Evolutionary conservation across 2,797 vertebrate species (phyloP), one percentile per base, ranked within the genome.

Genomic region (Helicolenus hilgendorfi): DNA sequence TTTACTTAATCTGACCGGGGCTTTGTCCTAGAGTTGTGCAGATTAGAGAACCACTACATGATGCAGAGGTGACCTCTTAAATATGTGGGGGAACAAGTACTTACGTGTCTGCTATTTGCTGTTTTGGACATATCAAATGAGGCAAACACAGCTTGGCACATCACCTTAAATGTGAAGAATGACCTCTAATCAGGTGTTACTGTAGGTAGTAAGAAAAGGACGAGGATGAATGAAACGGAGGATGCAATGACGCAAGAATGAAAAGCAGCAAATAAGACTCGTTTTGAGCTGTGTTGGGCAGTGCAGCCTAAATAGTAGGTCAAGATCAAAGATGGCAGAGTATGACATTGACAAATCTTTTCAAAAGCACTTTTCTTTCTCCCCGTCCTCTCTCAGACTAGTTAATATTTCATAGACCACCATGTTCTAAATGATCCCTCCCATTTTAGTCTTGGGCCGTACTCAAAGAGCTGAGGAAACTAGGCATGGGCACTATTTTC

Each of bases 351-450:
- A 94, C 7, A 4, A 90, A 85, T 86, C 24, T 85, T 80, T 83
- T 62, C 36, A 67, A 79, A 89, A 20, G 63, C 10, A 63, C 56
- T 49, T 83, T 63, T 74, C 63, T 74, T 64, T 82, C 72, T 41
- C 53, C 22, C 58, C 31, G 31, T 77, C 76, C 78, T 71, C 41
- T 76, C 26, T 79, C 72, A 1, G n/a, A 38, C 77, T 38, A 70
- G 68, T 95, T 68, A 95, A 95, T 96, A 94, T 95, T 94, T 96
- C 71, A 96, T 90, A 63, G 85, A 71, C 36, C 72, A 70, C 81
- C 58, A 31, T 87, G 72, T 90, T 86, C 77, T 53, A 78, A 91
- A 93, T 64, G 79, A 94, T 92, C 89, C 41, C 59, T 77, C 78
- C 88, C 72, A 72, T 89, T 94, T 92, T 62, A 81, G 71, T 58